Conservation (phyloP, 2,113 vertebrate genomes). For the Pterocles orientalis region DNA sequence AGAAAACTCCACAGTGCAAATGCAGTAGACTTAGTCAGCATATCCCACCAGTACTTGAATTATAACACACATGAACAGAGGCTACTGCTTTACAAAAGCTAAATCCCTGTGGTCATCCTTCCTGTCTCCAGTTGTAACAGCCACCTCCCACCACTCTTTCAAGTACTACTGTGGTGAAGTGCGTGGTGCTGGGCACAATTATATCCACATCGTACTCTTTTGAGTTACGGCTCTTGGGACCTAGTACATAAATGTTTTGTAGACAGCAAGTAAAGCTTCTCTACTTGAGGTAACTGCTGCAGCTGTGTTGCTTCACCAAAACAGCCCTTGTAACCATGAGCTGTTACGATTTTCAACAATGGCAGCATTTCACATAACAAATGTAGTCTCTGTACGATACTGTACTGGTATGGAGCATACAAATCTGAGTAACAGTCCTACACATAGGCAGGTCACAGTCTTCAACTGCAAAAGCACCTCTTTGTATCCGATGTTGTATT, state of each 20-base stretch:
- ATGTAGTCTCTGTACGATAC: neutral
- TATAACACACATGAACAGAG: fast-evolving
- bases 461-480: neutral
- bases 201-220: neutral
- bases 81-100: neutral
- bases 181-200: neutral
- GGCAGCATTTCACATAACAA: fast-evolving
- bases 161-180: neutral
- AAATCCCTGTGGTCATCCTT: neutral
- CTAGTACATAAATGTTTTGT: neutral
- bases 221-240: neutral
- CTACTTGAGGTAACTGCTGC: neutral
- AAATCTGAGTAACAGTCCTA: neutral
- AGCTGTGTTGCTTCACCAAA: neutral
- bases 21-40: neutral
- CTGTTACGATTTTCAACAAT: neutral
- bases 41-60: neutral
- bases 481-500: fast-evolving
- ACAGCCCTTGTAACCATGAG: neutral
- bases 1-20: neutral
- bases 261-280: neutral
- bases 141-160: neutral
- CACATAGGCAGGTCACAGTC: too few relatives aligned
- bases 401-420: neutral
- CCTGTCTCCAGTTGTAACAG: neutral